These are phyloP conservation scores for Apis mellifera DNA, from an alignment of 1,140 invertebrate genomes.

Conservation along the genomic window Amel_HAv3.1 CM009936.2:2069001-2069500, in stretches of 20 bases:
- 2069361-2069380: neutral
- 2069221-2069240: neutral
- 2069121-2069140: neutral
- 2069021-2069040: too few species aligned
- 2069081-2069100: too few species aligned
- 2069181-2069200: neutral
- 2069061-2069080: neutral
- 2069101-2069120: neutral
- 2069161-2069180: neutral
- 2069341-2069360: constrained; percentile 11
- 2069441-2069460: neutral
- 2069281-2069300: constrained; percentile 74
- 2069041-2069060: neutral
- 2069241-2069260: constrained; percentile 56
- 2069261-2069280: constrained; percentile 77
- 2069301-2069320: constrained; percentile 72
- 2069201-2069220: neutral
- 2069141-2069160: neutral
- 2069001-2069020: too few species aligned
- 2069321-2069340: neutral
- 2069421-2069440: neutral
- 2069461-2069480: constrained; percentile 10
- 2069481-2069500: too few species aligned
- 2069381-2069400: neutral
- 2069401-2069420: too few species aligned